Evolutionary conservation across 2,888 invertebrate genomes (phyloP), one percentile per base, ranked within the genome.

Genomic region (Erebia ligea): DNA sequence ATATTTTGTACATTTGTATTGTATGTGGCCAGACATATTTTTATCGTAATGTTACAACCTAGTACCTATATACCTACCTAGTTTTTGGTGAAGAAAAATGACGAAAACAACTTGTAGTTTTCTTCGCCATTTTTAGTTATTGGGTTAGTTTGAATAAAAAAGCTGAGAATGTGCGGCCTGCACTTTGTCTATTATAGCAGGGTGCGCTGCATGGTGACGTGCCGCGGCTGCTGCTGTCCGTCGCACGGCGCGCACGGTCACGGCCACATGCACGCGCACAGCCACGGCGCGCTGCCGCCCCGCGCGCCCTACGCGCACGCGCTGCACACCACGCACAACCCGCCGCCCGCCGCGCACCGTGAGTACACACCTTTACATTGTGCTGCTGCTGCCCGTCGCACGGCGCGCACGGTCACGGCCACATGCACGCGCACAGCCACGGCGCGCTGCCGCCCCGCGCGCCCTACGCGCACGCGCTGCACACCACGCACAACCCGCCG

Each of bases 211-310:
- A 78, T 81, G 82, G 72, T 81, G 68, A 79, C 84, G 65, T 87
- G 90, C 76, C 88, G 89, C 73, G 85, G 88, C 48, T 90, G 90
- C 76, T 87, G 88, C 80, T 89, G 87, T 80, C 80, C 77, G 34
- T 79, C 81, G 69, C 73, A 77, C 75, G 77, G 77, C 75, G 64
- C 74, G 68, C 75, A 75, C 73, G 67, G 74, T 63, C 80, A 71
- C 70, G 70, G 77, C 57, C 83, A 79, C 72, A 69, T 77, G 71
- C 75, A 73, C 77, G 63, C 75, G 69, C 75, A 73, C 74, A 59
- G 74, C 59, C 76, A 70, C 65, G 65, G 86, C 80, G 80, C 76
- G 9, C 79, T 81, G 65, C 71, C 76, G 73, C 78, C 73, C 59
- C 78, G 76, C 76, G 74, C 76, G 63, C 78, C 78, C 66, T 80